Evolutionary conservation across 2,113 vertebrate genomes (phyloP).

Genomic region (Excalfactoria chinensis): DNA sequence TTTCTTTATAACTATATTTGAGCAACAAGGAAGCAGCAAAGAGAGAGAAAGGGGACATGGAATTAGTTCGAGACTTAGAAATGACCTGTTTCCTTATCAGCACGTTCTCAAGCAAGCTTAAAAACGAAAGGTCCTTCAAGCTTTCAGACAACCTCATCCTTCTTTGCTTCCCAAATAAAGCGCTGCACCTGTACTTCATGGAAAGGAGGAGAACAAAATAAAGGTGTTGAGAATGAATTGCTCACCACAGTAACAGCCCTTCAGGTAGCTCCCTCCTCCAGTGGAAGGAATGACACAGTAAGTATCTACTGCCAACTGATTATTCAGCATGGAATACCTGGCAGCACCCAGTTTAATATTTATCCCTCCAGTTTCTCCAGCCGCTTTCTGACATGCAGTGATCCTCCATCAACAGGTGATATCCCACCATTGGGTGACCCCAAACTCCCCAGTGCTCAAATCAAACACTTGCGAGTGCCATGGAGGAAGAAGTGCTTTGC

Average conservation of each 20-base stretch:
- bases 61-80: conserved; percentile 68
- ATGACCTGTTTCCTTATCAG: conserved; percentile 73
- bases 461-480: background rate
- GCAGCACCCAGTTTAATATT: no score
- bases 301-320: no score
- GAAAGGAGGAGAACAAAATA: background rate
- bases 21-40: conserved; percentile 29
- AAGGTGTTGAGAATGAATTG: no score
- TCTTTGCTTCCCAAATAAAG: conserved; percentile 74
- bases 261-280: no score
- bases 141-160: conserved; percentile 74
- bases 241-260: no score
- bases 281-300: no score
- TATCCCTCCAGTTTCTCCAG: background rate
- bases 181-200: conserved; percentile 59
- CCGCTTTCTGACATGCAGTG: background rate
- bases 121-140: conserved; percentile 50
- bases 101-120: conserved; percentile 58
- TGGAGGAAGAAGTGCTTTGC: background rate
- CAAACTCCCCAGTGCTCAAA: background rate
- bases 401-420: background rate
- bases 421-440: background rate
- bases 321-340: no score
- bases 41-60: conserved; percentile 61
- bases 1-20: conserved; percentile 52